Evolutionary conservation across 2,888 invertebrate species (phyloP), one percentile per base, ranked within the genome.

Genomic region (Agrilus mali): DNA sequence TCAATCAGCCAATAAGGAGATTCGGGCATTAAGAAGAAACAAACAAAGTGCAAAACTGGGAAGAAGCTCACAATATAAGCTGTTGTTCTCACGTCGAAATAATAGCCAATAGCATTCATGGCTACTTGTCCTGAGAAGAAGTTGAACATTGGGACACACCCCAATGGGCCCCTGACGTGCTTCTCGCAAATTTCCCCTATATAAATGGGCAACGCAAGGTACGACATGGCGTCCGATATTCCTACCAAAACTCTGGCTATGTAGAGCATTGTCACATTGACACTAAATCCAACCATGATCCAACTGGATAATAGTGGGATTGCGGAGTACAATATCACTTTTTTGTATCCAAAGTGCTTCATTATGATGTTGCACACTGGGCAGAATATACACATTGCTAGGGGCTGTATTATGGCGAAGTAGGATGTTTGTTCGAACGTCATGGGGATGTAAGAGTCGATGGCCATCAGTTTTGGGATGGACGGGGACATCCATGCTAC

Each of bases 351-450:
- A 22, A 55, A 20, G 6, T 20, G 20, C 6, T 20, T 20, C 20
- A 20, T 20, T 6, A 20, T 3, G 20, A 20, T 20, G n/a, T n/a
- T n/a, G n/a, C n/a, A n/a, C n/a, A n/a, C n/a, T n/a, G n/a, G n/a
- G n/a, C n/a, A n/a, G n/a, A n/a, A n/a, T n/a, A n/a, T n/a, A n/a
- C n/a, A n/a, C n/a, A n/a, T n/a, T n/a, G n/a, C n/a, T n/a, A n/a
- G n/a, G n/a, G n/a, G n/a, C n/a, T n/a, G n/a, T n/a, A n/a, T n/a
- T 46, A 78, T 70, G 47, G 69, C 76, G 59, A 78, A 70, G 75
- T 75, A 75, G 54, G 77, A 75, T 50, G 73, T 72, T 55, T 77
- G 67, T 47, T 70, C 70, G 16, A 60, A 47, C n/a, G 69, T 64
- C 39, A 74, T 70, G 41, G 64, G 68, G 55, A 73, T 69, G 38